These are phyloP conservation scores for Heliopora coerulea DNA, from an alignment of 92 coral and sea anemone genomes.

Conservation along the genomic window DNA sequence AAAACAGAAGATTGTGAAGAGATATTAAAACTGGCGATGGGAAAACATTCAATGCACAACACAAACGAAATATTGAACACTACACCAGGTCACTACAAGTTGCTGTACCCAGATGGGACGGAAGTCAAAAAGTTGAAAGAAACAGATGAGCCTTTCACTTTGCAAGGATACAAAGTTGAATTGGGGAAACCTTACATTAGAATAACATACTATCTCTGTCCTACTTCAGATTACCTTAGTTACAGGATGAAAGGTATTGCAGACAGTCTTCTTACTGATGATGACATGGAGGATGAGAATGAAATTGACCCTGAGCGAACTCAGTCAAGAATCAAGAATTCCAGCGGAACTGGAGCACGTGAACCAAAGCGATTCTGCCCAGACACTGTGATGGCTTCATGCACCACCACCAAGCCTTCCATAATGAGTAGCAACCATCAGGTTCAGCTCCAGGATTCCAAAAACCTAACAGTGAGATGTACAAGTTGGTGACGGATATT, in stretches of 20 bases:
- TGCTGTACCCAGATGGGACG: conserved; percentile 58
- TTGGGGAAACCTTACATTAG: conserved; percentile 57
- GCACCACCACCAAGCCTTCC: conserved; percentile 18
- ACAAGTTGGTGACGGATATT: conserved; percentile 40
- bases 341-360: background rate
- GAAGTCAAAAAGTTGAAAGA: conserved; percentile 48
- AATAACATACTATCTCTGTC: conserved; percentile 52
- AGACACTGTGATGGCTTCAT: conserved; percentile 11
- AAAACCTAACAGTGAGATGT: conserved; percentile 16
- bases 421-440: background rate
- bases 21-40: conserved; percentile 48
- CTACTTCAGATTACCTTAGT: conserved; percentile 43
- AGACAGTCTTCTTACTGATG: conserved; percentile 13
- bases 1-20: conserved; percentile 53
- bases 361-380: conserved; percentile 6
- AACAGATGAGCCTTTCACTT: conserved; percentile 48
- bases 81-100: conserved; percentile 35
- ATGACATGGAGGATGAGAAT: conserved; percentile 37
- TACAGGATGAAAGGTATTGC: conserved; percentile 30
- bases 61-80: conserved; percentile 46
- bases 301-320: conserved; percentile 33
- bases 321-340: conserved; percentile 42
- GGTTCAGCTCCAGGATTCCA: conserved; percentile 10
- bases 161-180: conserved; percentile 51
- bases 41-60: conserved; percentile 56